Conservation (phyloP, 2,113 vertebrate genomes). For the Sinocyclocheilus anshuiensis region DNA sequence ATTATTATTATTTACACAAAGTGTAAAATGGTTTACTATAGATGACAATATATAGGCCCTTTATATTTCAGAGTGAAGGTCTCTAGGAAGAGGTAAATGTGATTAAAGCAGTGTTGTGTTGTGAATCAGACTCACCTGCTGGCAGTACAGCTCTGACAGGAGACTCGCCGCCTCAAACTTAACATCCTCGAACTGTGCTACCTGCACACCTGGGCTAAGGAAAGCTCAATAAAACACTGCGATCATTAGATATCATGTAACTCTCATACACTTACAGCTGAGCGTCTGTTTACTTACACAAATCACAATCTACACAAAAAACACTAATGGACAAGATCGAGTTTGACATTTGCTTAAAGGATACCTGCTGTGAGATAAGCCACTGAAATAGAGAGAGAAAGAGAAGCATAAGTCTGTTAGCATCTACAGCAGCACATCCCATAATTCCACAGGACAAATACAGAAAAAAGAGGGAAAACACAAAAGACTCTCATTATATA, state of each 20-base stretch:
- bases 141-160: constrained; percentile 94
- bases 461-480: not conserved
- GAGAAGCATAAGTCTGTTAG: not conserved
- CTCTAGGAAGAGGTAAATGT: too few species aligned
- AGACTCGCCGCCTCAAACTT: constrained; percentile 99
- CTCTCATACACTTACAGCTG: not conserved
- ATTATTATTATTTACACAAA: too few species aligned
- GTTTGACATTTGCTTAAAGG: constrained; percentile 72
- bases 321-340: not conserved
- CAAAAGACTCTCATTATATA: not conserved
- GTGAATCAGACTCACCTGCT: constrained; percentile 83
- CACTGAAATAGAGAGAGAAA: constrained; percentile 80
- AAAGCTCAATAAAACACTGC: not conserved
- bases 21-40: too few species aligned
- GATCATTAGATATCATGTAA: not conserved
- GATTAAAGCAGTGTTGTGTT: too few species aligned
- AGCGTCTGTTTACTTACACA: too few species aligned
- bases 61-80: too few species aligned
- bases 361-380: constrained; percentile 97
- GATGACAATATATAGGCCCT: too few species aligned
- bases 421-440: not conserved
- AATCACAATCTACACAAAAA: not conserved
- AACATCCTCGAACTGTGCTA: constrained; percentile 97
- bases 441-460: not conserved
- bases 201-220: constrained; percentile 76